phyloP scores from a whole-genome alignment of 1,140 invertebrate species.

The Conopomorpha cramerella region DNA sequence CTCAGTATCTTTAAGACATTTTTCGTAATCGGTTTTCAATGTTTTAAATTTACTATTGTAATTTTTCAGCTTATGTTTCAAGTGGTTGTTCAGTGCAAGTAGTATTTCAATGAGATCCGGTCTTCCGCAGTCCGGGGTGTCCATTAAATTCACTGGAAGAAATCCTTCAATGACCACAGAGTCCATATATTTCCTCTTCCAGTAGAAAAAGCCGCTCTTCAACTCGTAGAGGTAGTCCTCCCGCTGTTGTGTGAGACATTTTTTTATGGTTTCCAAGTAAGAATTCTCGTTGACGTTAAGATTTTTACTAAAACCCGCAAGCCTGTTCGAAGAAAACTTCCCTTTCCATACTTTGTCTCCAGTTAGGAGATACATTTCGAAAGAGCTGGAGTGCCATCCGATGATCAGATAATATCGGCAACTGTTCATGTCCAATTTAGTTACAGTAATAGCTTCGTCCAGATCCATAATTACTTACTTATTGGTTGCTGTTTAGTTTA shows the following conservation, averaged over 20 bases:
- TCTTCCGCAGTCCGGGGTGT: constrained; percentile 10
- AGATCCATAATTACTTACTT: no score
- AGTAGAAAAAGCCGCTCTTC: constrained; percentile 37
- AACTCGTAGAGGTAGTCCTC: constrained; percentile 32
- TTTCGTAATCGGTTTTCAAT: constrained; percentile 24
- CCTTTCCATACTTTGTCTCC: constrained; percentile 33
- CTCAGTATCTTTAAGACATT: constrained; percentile 31
- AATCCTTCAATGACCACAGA: constrained; percentile 31
- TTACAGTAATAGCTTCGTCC: constrained; percentile 27
- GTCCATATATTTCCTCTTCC: constrained; percentile 26
- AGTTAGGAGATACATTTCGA: constrained; percentile 25
- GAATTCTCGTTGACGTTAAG: constrained; percentile 20
- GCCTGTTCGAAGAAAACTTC: constrained; percentile 25
- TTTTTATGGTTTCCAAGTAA: constrained; percentile 18
- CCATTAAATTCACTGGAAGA: constrained; percentile 24
- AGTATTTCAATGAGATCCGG: constrained; percentile 22
- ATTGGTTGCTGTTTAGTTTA: no score
- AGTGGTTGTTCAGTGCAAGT: constrained; percentile 17
- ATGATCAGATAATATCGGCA: constrained; percentile 23
- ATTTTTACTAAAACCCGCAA: constrained; percentile 29
- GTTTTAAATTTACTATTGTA: constrained; percentile 14
- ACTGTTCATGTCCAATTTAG: constrained; percentile 18
- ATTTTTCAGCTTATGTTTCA: constrained; percentile 17
- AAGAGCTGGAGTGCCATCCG: constrained; percentile 26
- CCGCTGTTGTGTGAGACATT: constrained; percentile 20